Evolutionary conservation across 2,113 vertebrate genomes (phyloP).

Genomic region (Elephas maximus): DNA sequence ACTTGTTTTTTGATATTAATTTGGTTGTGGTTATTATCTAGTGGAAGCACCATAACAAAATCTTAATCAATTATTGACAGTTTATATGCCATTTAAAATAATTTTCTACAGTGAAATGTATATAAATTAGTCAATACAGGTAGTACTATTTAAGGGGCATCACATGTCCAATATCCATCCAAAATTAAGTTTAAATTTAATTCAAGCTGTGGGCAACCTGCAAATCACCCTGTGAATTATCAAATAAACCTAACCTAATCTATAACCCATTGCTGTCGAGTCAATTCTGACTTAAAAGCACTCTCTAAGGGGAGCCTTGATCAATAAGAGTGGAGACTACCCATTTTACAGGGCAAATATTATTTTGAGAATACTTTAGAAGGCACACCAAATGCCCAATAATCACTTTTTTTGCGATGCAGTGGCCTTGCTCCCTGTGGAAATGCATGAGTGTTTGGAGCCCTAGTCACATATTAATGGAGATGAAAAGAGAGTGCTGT

Average conservation of each 20-base stretch:
- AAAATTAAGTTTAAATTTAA: conserved; percentile 59
- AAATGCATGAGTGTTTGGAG: background rate
- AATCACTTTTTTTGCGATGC: background rate
- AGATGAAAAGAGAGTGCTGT: background rate
- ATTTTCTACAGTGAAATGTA: conserved; percentile 42
- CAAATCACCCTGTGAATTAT: conserved; percentile 64
- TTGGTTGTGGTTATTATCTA: background rate
- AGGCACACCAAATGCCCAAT: background rate
- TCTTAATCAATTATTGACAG: conserved; percentile 26
- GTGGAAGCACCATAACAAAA: conserved; percentile 50
- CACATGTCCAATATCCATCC: background rate
- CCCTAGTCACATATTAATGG: background rate
- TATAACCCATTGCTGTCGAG: background rate
- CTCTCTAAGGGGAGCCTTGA: background rate
- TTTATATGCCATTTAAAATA: conserved; percentile 55
- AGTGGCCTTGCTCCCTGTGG: background rate
- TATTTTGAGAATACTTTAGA: conserved; percentile 45
- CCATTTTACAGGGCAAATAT: background rate
- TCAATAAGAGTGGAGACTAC: background rate
- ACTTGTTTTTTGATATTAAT: conserved; percentile 23
- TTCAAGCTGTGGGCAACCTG: background rate
- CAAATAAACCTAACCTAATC: conserved; percentile 30
- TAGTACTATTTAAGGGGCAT: background rate
- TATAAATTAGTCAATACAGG: conserved; percentile 16
- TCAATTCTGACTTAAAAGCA: background rate